Base-by-base conservation (phyloP, 2,113 vertebrate genomes). In the Prietella phreatophila region DNA sequence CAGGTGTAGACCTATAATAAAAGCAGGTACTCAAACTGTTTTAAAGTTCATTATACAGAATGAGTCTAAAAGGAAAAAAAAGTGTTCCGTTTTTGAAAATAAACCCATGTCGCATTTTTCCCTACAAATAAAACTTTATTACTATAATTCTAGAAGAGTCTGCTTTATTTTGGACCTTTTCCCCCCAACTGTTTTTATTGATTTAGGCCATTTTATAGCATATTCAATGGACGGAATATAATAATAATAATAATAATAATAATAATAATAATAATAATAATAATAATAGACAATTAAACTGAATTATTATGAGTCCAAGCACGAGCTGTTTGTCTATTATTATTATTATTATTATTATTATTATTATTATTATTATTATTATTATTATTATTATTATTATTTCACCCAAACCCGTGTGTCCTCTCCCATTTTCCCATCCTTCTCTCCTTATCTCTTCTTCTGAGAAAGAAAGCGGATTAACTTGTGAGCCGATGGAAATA, bases 401-500 rank as follows among this genome's bases (percentile, higher is more conserved):
- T 89, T 87, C 65, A 63, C 82, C 61, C 50, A 67, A 91, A 83
- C 88, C 88, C 33, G 84, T 88, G 79, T 85, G 87, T 92, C 78
- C 90, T 80, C 85, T 86, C 85, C 39, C 58, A 85, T 89, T 82
- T 87, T 88, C 86, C 55, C 67, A 85, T 89, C 79, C 82, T 85
- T 90, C n/a, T n/a, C n/a, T n/a, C 88, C 85, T 89, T 86, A 83
- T 83, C 88, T 73, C 81, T 88, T 85, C 73, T 83, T 94, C 88
- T 94, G 82, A 93, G 96, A 96, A 94, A 94, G 95, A 94, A 95
- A 97, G 95, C 93, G 96, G 96, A 97, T 97, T 97, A 97, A 97
- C 96, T 97, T 97, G 96, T 97, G 96, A 97, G 97, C 96, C 95
- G 96, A 96, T 96, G 95, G 96, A 97, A 97, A 96, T 97, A 96